phyloP scores from a whole-genome alignment of 2,113 vertebrate genomes.

The Neogale vison region DNA sequence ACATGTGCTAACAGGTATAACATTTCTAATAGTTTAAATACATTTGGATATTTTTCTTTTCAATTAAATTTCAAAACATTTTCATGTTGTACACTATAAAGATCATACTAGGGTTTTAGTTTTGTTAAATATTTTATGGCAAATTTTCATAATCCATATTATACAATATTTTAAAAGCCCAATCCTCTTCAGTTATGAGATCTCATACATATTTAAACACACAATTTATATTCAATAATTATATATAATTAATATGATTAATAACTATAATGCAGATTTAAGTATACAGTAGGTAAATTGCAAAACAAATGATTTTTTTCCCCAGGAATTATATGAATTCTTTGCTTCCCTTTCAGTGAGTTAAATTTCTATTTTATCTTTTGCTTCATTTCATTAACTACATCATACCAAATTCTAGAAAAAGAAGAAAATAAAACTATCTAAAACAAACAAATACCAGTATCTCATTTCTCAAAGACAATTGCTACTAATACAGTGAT shows the following conservation, averaged over 20 bases:
- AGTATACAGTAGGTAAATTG: not conserved
- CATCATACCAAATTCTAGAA: not conserved
- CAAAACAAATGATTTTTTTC: not conserved
- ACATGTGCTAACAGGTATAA: too few species aligned
- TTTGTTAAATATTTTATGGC: not conserved
- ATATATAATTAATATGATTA: not conserved
- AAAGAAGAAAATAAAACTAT: not conserved
- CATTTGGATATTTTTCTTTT: not conserved
- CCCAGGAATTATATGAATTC: not conserved
- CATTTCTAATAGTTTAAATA: not conserved
- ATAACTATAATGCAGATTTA: not conserved
- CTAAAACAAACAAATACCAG: not conserved
- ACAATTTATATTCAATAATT: not conserved
- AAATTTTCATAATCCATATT: not conserved
- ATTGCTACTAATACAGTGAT: not conserved
- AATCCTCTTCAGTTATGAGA: not conserved
- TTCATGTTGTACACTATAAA: not conserved
- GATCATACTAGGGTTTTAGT: not conserved
- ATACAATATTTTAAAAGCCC: not conserved
- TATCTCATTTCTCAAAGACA: not conserved
- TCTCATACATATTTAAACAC: not conserved
- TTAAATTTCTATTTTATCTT: not conserved
- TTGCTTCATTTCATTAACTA: not conserved
- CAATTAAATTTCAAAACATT: not conserved
- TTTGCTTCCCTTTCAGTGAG: not conserved